Base-by-base conservation (phyloP, 2,797 vertebrate genomes). In the Lagocephalus sceleratus region DNA sequence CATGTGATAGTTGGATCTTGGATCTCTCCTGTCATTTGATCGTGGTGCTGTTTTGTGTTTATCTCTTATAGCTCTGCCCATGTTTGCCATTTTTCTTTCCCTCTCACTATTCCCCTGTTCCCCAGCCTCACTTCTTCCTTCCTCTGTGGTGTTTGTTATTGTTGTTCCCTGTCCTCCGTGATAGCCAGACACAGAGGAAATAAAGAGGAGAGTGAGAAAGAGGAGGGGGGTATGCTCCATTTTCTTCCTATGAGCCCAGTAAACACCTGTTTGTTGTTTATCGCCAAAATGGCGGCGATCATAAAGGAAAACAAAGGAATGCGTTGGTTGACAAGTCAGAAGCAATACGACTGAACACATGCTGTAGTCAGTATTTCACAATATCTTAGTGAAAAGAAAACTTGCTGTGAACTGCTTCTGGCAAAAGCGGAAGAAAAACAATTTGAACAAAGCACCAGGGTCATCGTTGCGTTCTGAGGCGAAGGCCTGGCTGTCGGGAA, bases 241-340 rank as follows among this genome's bases (percentile, higher is more conserved):
- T 86, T 85, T 82, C 75, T 73, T 26, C 57, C 60, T 46, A 42
- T 5, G 51, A 63, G 65, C 55, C 68, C 65, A 85, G 76, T 81
- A 81, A 85, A 89, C 83, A 85, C 77, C 73, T 72, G 77, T 85
- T 79, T 86, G 70, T 84, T 80, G 85, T 85, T 85, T 86, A 84
- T 64, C 60, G 60, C 50, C 54, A 79, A 87, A 86, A 87, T 87
- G 83, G 82, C 59, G 71, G 54, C 8, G 32, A 59, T 74, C 35
- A 68, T 76, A 68, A 78, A 70, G 53, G 49, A 67, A 25, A 19
- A n/a, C n/a, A 7, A 19, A 42, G 17, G 9, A 10, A n/a, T 10
- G 6, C 6, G n/a, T 42, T 19, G 3, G 40, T 42, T 19, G n/a
- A 2, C 16, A 10, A 42, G 49, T 48, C 32, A 35, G 3, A 35